These are phyloP conservation scores for Ormyrus pomaceus DNA, from an alignment of 2,888 invertebrate species.

Conservation along the genomic window DNA sequence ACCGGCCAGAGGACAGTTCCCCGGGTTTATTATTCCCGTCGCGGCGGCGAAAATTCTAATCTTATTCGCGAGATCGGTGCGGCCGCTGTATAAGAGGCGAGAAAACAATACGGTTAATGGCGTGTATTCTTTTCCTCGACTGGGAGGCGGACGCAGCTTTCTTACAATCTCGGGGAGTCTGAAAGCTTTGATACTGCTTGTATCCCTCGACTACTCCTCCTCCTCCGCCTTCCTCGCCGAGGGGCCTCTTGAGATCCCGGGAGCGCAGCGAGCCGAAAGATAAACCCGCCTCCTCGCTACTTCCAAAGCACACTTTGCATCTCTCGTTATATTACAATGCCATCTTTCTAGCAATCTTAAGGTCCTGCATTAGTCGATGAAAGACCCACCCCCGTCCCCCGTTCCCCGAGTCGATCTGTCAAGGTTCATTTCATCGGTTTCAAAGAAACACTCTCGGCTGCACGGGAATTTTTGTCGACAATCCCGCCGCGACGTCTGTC, in stretches of 20 bases:
- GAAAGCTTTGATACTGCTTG: slow-evolving; percentile 36
- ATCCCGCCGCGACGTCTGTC: too few species aligned
- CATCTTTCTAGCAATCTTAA: slow-evolving; percentile 21
- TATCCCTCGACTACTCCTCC: neutral
- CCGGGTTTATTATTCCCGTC: slow-evolving; percentile 46
- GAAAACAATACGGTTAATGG: slow-evolving; percentile 66
- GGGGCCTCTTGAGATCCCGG: slow-evolving; percentile 35
- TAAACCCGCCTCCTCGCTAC: slow-evolving; percentile 24
- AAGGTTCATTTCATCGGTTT: too few species aligned
- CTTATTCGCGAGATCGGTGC: slow-evolving; percentile 60
- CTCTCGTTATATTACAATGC: slow-evolving; percentile 42
- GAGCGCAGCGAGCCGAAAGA: slow-evolving; percentile 32
- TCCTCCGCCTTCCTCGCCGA: neutral
- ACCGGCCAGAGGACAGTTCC: slow-evolving; percentile 36
- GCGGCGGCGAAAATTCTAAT: slow-evolving; percentile 54
- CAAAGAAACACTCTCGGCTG: too few species aligned
- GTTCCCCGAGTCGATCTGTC: neutral
- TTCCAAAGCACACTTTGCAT: slow-evolving; percentile 43
- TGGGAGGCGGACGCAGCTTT: slow-evolving; percentile 29
- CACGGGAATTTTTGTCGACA: too few species aligned
- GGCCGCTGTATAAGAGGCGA: slow-evolving; percentile 51
- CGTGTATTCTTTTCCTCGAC: slow-evolving; percentile 13
- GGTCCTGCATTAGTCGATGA: slow-evolving; percentile 45
- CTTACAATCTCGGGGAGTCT: slow-evolving; percentile 7
- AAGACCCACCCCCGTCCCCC: neutral